Evolutionary conservation across 1,140 invertebrate genomes (phyloP).

Genomic region (Xylocopa sonorina): DNA sequence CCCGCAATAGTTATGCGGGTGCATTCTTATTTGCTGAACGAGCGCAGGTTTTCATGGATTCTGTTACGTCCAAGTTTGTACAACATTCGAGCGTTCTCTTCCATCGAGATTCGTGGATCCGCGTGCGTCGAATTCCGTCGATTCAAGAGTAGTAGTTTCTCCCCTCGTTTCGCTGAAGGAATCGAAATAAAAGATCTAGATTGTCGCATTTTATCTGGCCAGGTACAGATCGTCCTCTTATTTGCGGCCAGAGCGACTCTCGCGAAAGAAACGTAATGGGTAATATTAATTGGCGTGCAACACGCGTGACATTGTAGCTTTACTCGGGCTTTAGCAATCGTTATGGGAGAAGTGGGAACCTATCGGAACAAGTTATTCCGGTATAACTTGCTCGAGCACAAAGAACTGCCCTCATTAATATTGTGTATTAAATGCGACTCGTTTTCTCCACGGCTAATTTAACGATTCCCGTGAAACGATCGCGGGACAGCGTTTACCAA

Average conservation of each 20-base stretch:
- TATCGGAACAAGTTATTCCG: constrained; percentile 66
- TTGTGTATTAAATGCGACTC: constrained; percentile 58
- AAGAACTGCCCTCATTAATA: constrained; percentile 65
- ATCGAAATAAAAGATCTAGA: too few species aligned
- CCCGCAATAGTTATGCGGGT: neutral
- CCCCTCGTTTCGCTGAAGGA: too few species aligned
- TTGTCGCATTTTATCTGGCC: too few species aligned
- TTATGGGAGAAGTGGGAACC: constrained; percentile 40
- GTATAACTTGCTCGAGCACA: constrained; percentile 63
- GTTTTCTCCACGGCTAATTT: constrained; percentile 45
- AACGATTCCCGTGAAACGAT: constrained; percentile 52
- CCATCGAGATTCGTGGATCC: too few species aligned
- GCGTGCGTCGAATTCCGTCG: too few species aligned
- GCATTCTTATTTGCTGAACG: too few species aligned
- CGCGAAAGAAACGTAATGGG: neutral
- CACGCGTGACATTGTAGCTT: constrained; percentile 60
- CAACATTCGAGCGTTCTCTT: too few species aligned
- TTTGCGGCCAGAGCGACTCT: neutral
- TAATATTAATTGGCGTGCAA: neutral
- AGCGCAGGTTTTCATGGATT: too few species aligned
- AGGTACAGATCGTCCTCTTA: too few species aligned
- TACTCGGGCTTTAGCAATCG: constrained; percentile 57
- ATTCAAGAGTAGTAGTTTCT: too few species aligned
- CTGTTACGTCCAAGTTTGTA: too few species aligned
- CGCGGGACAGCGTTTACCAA: constrained; percentile 3